Percentiles rank a stretch among this genome's conserved stretches.
These are phyloP conservation scores for Siniperca chuatsi DNA, from an alignment of 2,113 vertebrate genomes.

Conservation along the genomic window DNA sequence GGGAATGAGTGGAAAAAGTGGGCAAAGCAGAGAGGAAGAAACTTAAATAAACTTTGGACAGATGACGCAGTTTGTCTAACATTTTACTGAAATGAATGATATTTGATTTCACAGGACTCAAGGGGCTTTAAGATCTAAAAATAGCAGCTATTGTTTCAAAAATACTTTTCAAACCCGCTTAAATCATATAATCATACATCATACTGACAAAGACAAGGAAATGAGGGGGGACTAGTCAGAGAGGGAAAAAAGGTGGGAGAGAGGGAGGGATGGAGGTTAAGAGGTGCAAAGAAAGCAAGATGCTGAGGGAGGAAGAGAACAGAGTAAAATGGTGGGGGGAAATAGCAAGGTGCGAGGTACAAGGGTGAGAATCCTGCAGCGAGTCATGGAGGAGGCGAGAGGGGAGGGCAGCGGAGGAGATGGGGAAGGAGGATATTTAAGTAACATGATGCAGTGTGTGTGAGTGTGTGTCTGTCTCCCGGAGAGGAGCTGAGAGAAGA, in stretches of 20 bases:
- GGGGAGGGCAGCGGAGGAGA: slow-evolving; percentile 47
- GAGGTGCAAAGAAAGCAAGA: slow-evolving; percentile 55
- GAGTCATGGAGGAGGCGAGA: slow-evolving; percentile 35
- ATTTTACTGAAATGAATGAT: slow-evolving; percentile 4
- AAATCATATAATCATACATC: background rate
- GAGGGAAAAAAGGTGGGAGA: background rate
- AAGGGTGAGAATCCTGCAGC: slow-evolving; percentile 58
- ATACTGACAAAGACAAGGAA: slow-evolving; percentile 10
- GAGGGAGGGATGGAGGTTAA: background rate
- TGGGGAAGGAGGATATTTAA: slow-evolving; percentile 22
- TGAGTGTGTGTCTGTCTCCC: slow-evolving; percentile 1
- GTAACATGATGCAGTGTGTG: slow-evolving; percentile 26
- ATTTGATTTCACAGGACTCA: slow-evolving; percentile 16
- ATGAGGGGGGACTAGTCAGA: background rate
- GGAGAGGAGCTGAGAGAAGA: slow-evolving; percentile 36
- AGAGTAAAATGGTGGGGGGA: slow-evolving; percentile 24
- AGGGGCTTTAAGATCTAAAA: background rate
- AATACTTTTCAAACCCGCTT: background rate
- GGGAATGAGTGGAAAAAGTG: background rate
- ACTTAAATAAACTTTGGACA: slow-evolving; percentile 31
- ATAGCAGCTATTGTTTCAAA: slow-evolving; percentile 2
- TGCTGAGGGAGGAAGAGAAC: slow-evolving; percentile 46
- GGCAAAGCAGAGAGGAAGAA: slow-evolving; percentile 31
- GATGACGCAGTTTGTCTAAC: background rate
- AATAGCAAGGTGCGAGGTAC: slow-evolving; percentile 31